A percentile compares a stretch with the other conserved stretches of the same genome.
phyloP scores from a whole-genome alignment of 1,140 invertebrate genomes.

The Parasteatoda tepidariorum region DNA sequence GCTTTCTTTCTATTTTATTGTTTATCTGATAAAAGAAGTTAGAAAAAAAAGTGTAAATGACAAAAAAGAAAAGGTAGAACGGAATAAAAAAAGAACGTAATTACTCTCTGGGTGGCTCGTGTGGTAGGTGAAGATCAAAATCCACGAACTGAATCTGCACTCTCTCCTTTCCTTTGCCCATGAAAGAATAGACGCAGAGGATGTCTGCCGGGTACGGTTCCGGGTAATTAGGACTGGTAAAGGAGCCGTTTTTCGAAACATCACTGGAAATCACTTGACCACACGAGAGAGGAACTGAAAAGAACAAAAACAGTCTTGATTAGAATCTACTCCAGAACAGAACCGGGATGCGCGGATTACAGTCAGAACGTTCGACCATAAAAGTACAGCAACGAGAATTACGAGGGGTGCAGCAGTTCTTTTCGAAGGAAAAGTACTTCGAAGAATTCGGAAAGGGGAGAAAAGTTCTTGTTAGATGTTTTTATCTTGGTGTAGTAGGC shows the following conservation, averaged over 20 bases:
- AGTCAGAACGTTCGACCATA: background rate
- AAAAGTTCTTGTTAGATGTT: no score
- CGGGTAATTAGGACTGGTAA: conserved; percentile 82
- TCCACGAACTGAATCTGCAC: conserved; percentile 79
- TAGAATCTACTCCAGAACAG: conserved; percentile 1
- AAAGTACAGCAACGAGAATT: background rate
- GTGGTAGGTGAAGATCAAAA: conserved; percentile 75
- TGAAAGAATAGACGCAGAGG: conserved; percentile 85
- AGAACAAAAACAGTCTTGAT: conserved; percentile 1
- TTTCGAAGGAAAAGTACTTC: no score
- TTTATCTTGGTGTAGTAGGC: no score
- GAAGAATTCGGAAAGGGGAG: no score
- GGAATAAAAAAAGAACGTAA: conserved; percentile 64
- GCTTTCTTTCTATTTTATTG: no score
- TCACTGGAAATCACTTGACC: conserved; percentile 82
- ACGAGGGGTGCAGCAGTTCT: background rate
- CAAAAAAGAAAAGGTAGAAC: background rate
- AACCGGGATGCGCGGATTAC: background rate
- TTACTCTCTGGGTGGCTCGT: conserved; percentile 75
- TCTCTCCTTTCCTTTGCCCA: conserved; percentile 82
- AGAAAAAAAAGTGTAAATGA: no score
- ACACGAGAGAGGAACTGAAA: conserved; percentile 79
- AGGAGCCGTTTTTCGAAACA: conserved; percentile 80
- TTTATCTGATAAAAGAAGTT: no score
- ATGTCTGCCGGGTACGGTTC: conserved; percentile 79